Evolutionary conservation across 2,113 vertebrate genomes (phyloP).

Genomic region (Corapipo altera): DNA sequence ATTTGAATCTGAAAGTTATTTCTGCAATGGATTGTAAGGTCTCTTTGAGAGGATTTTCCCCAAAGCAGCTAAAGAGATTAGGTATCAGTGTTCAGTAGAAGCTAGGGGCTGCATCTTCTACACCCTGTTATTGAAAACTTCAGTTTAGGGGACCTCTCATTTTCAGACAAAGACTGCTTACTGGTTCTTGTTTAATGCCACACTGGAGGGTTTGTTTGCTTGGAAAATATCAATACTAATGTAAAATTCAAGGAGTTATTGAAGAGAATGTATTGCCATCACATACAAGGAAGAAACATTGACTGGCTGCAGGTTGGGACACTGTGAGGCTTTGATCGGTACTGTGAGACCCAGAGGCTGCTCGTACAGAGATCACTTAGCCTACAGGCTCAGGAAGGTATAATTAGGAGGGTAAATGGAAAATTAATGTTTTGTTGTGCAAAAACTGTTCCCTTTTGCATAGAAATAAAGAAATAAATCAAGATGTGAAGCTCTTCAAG

Average conservation of each 20-base stretch:
- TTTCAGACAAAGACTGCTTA: not conserved
- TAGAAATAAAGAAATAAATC: not conserved
- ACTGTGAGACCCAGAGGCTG: not conserved
- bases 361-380: not conserved
- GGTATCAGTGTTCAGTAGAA: not conserved
- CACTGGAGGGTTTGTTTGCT: not conserved
- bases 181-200: not conserved
- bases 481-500: not conserved
- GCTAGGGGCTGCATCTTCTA: not conserved
- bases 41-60: not conserved
- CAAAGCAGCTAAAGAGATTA: not conserved
- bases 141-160: not conserved
- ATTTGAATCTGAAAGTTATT: slow-evolving; percentile 3
- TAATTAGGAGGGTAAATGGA: not conserved
- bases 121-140: not conserved
- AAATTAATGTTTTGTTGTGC: not conserved
- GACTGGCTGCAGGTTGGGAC: not conserved
- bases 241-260: not conserved
- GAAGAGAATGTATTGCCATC: not conserved
- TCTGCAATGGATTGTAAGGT: not conserved
- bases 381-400: not conserved
- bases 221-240: not conserved
- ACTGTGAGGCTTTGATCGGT: not conserved
- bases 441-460: not conserved
- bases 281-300: not conserved